phyloP scores from a whole-genome alignment of 2,888 invertebrate genomes.

The Conus canariensis region DNA sequence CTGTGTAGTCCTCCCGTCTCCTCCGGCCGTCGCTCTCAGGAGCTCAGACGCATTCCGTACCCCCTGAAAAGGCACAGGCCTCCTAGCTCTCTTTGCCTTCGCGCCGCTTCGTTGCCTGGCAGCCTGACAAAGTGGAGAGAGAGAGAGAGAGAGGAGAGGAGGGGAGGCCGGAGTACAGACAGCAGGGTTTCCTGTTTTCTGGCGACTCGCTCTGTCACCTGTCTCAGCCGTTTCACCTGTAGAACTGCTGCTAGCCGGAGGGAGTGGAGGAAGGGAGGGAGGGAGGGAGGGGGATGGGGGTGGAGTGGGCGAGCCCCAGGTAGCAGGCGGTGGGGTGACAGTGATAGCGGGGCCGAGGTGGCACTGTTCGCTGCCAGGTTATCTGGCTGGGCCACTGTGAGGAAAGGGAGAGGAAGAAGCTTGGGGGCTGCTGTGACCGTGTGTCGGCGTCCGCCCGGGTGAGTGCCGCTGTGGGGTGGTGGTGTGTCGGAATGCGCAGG shows the following conservation, averaged over 20 bases:
- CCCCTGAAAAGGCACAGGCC: not conserved
- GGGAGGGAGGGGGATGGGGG: not conserved
- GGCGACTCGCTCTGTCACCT: not conserved
- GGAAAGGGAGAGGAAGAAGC: not conserved
- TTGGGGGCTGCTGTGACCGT: not conserved
- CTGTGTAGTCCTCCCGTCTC: not conserved
- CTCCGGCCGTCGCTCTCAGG: not conserved
- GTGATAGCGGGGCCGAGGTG: not conserved
- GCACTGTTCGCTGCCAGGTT: not conserved
- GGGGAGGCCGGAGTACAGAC: not conserved
- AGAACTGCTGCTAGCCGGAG: slow-evolving; percentile 4
- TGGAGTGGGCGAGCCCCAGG: not conserved
- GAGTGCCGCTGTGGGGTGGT: not conserved
- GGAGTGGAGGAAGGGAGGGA: not conserved
- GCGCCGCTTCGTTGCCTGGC: slow-evolving; percentile 17
- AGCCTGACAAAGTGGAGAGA: not conserved
- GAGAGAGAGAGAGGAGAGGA: not conserved
- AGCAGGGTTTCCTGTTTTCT: slow-evolving; percentile 13
- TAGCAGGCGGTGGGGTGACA: not conserved
- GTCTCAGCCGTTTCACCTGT: not conserved
- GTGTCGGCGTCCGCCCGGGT: not conserved
- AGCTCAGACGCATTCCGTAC: not conserved
- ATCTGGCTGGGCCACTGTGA: not conserved
- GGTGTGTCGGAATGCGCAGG: not conserved
- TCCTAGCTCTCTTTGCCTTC: not conserved